These are phyloP conservation scores for Pheucticus melanocephalus DNA, from an alignment of 2,113 vertebrate genomes.

Conservation along the genomic window DNA sequence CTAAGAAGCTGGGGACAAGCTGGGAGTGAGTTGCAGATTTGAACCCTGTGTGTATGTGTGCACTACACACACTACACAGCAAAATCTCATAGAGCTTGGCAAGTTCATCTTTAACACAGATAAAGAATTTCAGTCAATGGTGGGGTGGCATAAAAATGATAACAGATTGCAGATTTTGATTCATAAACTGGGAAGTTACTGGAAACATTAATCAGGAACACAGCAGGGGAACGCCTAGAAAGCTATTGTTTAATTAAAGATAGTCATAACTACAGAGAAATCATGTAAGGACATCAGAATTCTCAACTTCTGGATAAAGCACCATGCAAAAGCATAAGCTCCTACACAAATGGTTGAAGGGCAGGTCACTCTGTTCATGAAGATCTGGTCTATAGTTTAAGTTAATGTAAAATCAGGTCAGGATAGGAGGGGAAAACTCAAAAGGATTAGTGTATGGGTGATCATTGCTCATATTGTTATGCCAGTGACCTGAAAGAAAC, in stretches of 20 bases:
- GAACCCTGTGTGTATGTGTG: background rate
- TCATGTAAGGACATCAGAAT: background rate
- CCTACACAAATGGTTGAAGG: background rate
- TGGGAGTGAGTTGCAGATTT: background rate
- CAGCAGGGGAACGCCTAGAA: slow-evolving; percentile 45
- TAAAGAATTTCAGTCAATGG: background rate
- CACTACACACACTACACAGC: accelerated
- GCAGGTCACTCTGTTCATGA: background rate
- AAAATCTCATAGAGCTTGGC: background rate
- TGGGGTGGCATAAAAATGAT: background rate
- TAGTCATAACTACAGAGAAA: background rate
- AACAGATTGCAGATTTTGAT: background rate
- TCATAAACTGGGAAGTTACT: background rate
- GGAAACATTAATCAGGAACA: slow-evolving; percentile 18
- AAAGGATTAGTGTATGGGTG: background rate
- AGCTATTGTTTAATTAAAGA: slow-evolving; percentile 60
- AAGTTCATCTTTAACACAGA: background rate
- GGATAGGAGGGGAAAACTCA: background rate
- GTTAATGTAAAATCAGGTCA: background rate
- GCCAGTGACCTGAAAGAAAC: background rate
- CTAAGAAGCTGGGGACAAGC: background rate
- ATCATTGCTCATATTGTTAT: background rate
- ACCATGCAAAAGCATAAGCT: background rate
- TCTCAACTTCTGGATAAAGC: background rate
- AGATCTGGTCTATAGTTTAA: background rate